Evolutionary conservation across 1,140 invertebrate genomes (phyloP), one percentile per base, ranked within the genome.

Genomic region (Gonioctena quinquepunctata): DNA sequence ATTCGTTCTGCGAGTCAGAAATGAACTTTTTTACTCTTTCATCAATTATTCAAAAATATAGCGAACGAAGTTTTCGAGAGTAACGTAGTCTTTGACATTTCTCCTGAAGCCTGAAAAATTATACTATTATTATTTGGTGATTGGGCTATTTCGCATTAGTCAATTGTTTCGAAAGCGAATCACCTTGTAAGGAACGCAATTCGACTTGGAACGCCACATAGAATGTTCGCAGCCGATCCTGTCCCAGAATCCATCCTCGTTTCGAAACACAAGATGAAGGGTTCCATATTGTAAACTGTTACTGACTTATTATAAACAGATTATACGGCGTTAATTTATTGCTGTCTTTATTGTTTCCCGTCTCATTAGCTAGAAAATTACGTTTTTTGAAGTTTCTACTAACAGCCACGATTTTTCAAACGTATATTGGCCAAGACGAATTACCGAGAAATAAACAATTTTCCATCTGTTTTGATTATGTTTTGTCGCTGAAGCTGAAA

Each of bases 231-330:
- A 16, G n/a, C 57, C 57, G 57, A 62, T 62, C 19, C 60, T 42
- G 60, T 18, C 16, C 19, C 21, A 18, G 27, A 62, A 72, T 72
- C 66, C 66, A 72, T 72, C 60, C 61, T 56, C 60, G 19, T 48
- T 42, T 62, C 26, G 28, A 71, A 66, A 66, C 56, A 62, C 54
- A 48, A 68, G 62, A 52, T 77, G 76, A 77, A 71, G 67, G 61
- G 73, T 71, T 74, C 73, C 74, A 77, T 70, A 73, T 59, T 76
- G 71, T 77, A 77, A 77, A 77, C 76, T 69, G 76, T 76, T 72
- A 77, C 52, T 65, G 76, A 74, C 70, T 77, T 77, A 77, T 77
- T 77, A 75, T 77, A 77, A 77, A 77, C 76, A 77, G 72, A 69
- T 71, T 77, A 75, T 75, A 69, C 73, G 70, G 71, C 74, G 76